Evolutionary conservation across 2,888 invertebrate species (phyloP), one percentile per base, ranked within the genome.

Genomic region (Nomada goodeniana): DNA sequence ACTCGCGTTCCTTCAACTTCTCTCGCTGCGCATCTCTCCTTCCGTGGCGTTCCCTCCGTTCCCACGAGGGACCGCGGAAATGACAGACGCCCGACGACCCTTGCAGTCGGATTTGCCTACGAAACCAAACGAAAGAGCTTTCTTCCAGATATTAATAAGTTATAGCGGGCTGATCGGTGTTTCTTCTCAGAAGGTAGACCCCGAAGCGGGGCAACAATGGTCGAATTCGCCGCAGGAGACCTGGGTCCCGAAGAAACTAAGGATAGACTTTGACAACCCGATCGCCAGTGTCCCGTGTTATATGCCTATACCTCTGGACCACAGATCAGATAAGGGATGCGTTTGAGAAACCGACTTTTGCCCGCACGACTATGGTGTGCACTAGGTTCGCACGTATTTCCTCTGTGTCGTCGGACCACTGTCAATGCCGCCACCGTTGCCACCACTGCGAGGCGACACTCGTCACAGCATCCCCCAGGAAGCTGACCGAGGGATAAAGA

Each of bases 231-330:
- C 88, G 88, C 93, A 91, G 93, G 93, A 89, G 91, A 89, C 89
- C 91, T 3, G 69, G 80, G 75, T 65, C 80, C 80, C 79, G 83
- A 67, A 82, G 86, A 83, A 84, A 78, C 92, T 90, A 88, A 89
- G 92, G 92, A 92, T 93, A 93, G 92, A 93, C 91, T 93, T 93
- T 93, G 93, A 93, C 93, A 92, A 92, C 92, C 91, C 91, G 91
- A 92, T 92, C 91, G 89, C 90, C 90, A 74, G 78, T 71, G 65
- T 85, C 73, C 78, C 69, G 78, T 76, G 85, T 82, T 86, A 82
- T 86, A 77, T 72, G 55, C 79, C 74, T 71, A 70, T 76, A 86
- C 85, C 83, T 82, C 88, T 81, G 81, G 84, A 86, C 84, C 86
- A 86, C 89, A 83, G 88, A 91, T 92, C 91, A 91, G 92, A 92